Conservation (phyloP, 2,888 invertebrate species). For the Erpobdella octoculata region DNA sequence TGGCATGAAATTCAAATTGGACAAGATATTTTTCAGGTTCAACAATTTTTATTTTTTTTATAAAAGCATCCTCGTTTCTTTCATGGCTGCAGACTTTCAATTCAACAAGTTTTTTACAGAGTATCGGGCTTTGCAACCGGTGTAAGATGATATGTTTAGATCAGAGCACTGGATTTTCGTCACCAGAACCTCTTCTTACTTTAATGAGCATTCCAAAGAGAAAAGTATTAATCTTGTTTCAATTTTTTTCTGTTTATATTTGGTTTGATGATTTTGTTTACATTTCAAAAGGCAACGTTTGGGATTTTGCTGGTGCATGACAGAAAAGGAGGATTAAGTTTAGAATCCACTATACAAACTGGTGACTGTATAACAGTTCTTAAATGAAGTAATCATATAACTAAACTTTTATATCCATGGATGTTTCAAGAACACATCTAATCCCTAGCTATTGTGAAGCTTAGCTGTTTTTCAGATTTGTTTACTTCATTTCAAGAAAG, state of each 20-base stretch:
- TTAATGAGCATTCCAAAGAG: constrained; percentile 14
- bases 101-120: constrained; percentile 8
- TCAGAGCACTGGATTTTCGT: constrained; percentile 68
- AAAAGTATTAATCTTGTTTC: no score
- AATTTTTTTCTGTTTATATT: no score
- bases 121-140: constrained; percentile 69
- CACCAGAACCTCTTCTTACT: constrained; percentile 46
- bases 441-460: no score
- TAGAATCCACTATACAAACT: background rate
- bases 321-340: background rate
- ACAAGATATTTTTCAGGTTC: constrained; percentile 53
- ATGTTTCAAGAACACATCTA: no score
- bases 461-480: no score
- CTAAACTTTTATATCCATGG: no score
- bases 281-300: background rate
- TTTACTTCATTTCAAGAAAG: no score
- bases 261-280: background rate
- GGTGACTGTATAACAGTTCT: background rate
- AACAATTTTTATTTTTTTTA: constrained; percentile 11
- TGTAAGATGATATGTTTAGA: constrained; percentile 95
- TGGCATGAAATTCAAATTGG: constrained; percentile 56
- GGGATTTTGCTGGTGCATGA: background rate
- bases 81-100: background rate
- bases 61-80: no score
- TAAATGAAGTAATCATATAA: no score